Conservation (phyloP, 2,113 vertebrate species). For the Rhinolophus sinicus region DNA sequence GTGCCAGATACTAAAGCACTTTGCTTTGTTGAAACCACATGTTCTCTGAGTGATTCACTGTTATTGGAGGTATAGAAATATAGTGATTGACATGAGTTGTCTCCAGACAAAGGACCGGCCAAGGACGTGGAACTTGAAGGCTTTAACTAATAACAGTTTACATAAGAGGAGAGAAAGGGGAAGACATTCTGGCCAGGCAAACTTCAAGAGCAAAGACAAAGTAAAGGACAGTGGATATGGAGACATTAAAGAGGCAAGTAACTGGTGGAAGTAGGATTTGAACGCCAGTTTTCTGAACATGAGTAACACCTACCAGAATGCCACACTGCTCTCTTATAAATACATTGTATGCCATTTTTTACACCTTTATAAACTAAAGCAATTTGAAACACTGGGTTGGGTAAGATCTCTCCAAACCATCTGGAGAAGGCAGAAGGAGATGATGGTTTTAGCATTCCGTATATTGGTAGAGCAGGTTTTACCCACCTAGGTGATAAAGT, state of each 20-base stretch:
- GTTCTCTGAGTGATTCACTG: background rate
- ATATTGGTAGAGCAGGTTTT: conserved; percentile 40
- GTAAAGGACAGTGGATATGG: background rate
- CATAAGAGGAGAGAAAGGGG: background rate
- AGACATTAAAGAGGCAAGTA: background rate
- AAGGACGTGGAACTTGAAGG: background rate
- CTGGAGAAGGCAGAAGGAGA: conserved; percentile 42
- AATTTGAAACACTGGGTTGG: conserved; percentile 5
- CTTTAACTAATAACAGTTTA: background rate
- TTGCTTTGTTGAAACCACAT: background rate
- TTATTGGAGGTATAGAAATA: background rate
- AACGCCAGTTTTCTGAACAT: background rate
- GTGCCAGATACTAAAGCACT: background rate
- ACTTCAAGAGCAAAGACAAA: background rate
- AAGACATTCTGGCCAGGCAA: background rate
- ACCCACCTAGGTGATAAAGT: conserved; percentile 57
- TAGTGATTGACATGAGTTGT: background rate
- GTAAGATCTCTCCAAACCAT: background rate
- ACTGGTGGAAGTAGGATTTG: background rate
- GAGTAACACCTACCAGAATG: background rate
- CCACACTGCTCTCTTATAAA: background rate
- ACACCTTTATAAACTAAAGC: background rate
- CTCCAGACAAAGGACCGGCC: background rate
- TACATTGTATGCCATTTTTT: conserved; percentile 11
- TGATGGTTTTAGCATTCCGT: conserved; percentile 54